phyloP scores from a whole-genome alignment of 2,113 vertebrate genomes.

The Chrysemys picta region DNA sequence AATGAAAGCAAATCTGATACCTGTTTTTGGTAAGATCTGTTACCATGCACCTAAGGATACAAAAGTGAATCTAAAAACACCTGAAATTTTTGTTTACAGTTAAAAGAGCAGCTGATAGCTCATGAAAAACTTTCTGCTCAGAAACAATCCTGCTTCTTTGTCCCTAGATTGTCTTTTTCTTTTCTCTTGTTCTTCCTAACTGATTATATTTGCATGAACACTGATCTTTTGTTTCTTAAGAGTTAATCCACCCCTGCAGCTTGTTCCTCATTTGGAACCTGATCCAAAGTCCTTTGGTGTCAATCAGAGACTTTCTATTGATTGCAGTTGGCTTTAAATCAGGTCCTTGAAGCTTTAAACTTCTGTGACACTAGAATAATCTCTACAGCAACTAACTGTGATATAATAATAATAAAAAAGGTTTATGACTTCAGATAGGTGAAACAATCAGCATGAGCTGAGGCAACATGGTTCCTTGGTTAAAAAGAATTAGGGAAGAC shows the following conservation, averaged over 20 bases:
- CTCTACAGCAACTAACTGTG: conserved; percentile 8
- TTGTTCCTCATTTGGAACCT: not conserved
- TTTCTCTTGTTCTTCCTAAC: not conserved
- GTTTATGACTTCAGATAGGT: not conserved
- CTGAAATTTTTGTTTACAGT: not conserved
- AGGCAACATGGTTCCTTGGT: not conserved
- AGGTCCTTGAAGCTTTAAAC: not conserved
- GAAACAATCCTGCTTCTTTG: conserved; percentile 16
- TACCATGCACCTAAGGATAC: not conserved
- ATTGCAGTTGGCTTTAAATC: not conserved
- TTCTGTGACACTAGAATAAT: not conserved
- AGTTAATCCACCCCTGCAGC: not conserved
- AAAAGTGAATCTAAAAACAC: not conserved
- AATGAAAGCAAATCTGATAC: not conserved
- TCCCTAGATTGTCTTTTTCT: conserved; percentile 20
- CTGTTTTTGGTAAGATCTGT: not conserved
- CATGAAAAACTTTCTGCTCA: not conserved
- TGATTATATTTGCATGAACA: conserved; percentile 42
- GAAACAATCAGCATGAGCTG: not conserved
- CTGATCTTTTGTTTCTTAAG: not conserved
- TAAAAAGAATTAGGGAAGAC: rapidly evolving
- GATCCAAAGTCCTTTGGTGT: not conserved
- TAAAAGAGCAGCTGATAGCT: conserved; percentile 31
- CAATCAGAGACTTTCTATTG: not conserved
- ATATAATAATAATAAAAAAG: not conserved